Base-by-base conservation (phyloP, 2,888 invertebrate genomes). In the Schrankia costaestrigalis region DNA sequence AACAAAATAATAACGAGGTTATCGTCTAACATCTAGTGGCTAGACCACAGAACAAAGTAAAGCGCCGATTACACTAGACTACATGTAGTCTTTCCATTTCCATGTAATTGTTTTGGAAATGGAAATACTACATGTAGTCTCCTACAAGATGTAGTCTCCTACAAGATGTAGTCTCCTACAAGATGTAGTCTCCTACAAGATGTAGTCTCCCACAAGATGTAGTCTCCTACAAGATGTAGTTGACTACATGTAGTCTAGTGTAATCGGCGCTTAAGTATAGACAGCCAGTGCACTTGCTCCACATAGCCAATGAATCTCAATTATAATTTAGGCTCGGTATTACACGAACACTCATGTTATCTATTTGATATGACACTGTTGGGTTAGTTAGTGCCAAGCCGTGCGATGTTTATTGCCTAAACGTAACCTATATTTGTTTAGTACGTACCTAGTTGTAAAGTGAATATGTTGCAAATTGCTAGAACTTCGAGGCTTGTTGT, bases 1-100 rank as follows among this genome's bases (percentile, higher is more conserved):
- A 68, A 70, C 66, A 71, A 60, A 67, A 59, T 46, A 71, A 62
- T 64, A 73, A 71, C 63, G 66, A 74, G 72, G 75, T 76, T 78
- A 78, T 73, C 71, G 51, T 63, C 13, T n/a, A 13, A 21, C 48
- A 61, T 54, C 41, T 49, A 56, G 45, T 41, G 40, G 52, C 49
- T 49, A 52, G 50, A 58, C 55, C 52, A 56, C 46, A 53, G 56
- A 59, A 59, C 60, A 57, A 44, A 55, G 43, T 41, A 7, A 7
- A 17, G 4, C 7, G 4, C 4, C 7, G 17, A 17, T 17, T 7
- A 7, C 4, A 5, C 7, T 17, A 17, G 17, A 7, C 17, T 4
- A 17, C 17, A 17, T 5, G 17, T 7, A 4, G 17, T 7, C 4
- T 4, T 7, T 4, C 17, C 17, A 17, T 5, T 7, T 7, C 4